phyloP scores from a whole-genome alignment of 2,888 invertebrate genomes.

The Neoitamus cyanurus region DNA sequence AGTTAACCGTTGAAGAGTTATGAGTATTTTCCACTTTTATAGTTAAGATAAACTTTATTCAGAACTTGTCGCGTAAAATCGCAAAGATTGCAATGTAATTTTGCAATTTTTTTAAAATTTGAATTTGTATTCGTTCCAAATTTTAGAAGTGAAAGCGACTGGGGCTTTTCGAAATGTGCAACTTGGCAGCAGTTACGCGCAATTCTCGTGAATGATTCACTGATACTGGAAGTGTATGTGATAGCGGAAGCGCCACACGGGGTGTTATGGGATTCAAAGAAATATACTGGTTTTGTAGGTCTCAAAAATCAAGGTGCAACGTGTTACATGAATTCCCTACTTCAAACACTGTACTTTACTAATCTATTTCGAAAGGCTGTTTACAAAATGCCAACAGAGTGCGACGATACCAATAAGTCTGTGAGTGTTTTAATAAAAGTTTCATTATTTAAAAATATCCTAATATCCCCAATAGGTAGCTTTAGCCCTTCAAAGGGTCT shows the following conservation, averaged over 20 bases:
- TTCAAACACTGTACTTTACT: slow-evolving; percentile 96
- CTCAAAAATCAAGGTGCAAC: slow-evolving; percentile 98
- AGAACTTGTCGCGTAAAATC: too few species aligned
- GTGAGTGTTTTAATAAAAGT: slow-evolving; percentile 20
- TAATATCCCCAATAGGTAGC: slow-evolving; percentile 66
- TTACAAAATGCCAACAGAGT: slow-evolving; percentile 98
- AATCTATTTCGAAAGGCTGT: slow-evolving; percentile 90
- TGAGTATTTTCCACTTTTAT: too few species aligned
- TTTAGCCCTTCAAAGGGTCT: slow-evolving; percentile 93
- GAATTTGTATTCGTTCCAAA: too few species aligned
- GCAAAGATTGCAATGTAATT: too few species aligned
- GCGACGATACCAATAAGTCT: slow-evolving; percentile 91
- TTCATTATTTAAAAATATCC: background rate
- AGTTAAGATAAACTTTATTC: too few species aligned
- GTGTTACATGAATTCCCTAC: slow-evolving; percentile 98
- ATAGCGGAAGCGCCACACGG: slow-evolving; percentile 88
- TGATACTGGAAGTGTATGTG: slow-evolving; percentile 88
- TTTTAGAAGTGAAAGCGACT: slow-evolving; percentile 74
- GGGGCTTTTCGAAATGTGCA: slow-evolving; percentile 97
- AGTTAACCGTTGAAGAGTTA: too few species aligned
- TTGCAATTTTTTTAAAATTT: background rate
- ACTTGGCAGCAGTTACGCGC: slow-evolving; percentile 93
- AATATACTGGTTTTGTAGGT: slow-evolving; percentile 89
- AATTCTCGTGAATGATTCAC: slow-evolving; percentile 88
- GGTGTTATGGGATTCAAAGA: slow-evolving; percentile 96